These are phyloP conservation scores for Atherinosoma microstoma DNA, from an alignment of 2,797 vertebrate species.

Conservation along the genomic window DNA sequence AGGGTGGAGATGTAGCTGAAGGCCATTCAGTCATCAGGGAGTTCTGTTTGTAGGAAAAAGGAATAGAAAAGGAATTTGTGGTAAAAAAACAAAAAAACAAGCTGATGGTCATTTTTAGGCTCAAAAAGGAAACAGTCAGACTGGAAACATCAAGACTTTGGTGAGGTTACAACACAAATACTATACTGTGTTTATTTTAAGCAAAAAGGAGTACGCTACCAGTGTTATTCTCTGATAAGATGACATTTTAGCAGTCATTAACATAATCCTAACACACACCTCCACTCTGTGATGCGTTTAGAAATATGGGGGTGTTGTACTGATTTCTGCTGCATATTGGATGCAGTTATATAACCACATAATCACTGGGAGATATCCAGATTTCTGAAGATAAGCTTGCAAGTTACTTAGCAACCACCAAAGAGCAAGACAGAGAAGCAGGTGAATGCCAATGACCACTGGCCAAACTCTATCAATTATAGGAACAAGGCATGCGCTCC, in stretches of 20 bases:
- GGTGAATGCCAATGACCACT: constrained; percentile 58
- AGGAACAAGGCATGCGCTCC: constrained; percentile 42
- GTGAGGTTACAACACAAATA: constrained; percentile 11
- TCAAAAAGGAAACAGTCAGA: constrained; percentile 15
- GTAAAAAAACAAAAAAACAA: constrained; percentile 32
- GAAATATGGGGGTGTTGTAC: constrained; percentile 61
- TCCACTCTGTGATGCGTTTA: constrained; percentile 63
- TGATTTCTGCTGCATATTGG: constrained; percentile 63
- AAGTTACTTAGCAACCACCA: constrained; percentile 77
- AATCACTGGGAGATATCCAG: constrained; percentile 69
- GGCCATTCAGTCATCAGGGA: constrained; percentile 63
- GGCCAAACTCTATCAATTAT: constrained; percentile 61
- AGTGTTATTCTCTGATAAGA: neutral
- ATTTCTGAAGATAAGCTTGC: constrained; percentile 76
- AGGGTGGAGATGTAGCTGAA: constrained; percentile 62
- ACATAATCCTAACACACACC: constrained; percentile 30
- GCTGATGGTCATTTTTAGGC: constrained; percentile 28
- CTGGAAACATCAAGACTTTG: constrained; percentile 6
- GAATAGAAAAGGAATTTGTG: constrained; percentile 43
- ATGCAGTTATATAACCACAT: constrained; percentile 65
- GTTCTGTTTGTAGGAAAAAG: constrained; percentile 36
- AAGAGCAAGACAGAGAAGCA: constrained; percentile 59
- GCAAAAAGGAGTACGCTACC: neutral
- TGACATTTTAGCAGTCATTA: constrained; percentile 36
- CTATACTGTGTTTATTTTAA: neutral